Evolutionary conservation across 2,797 vertebrate species (phyloP), one percentile per base, ranked within the genome.

Genomic region (Netta rufina): DNA sequence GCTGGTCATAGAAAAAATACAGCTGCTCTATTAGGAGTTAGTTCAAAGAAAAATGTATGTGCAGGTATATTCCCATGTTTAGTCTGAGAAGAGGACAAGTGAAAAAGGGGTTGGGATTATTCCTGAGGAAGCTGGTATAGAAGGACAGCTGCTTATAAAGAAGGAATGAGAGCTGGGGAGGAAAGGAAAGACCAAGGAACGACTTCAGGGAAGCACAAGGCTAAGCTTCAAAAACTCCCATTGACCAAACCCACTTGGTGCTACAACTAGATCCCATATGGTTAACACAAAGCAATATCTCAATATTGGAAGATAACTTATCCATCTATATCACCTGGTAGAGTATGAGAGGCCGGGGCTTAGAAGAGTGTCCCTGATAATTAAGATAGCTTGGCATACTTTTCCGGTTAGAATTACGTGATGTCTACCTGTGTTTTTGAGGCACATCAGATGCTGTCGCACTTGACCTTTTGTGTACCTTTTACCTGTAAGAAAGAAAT

Each of bases 211-310:
- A 83, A 73, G 5, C 10, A 6, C 1, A 2, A 17, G 64, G 28
- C 0, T 8, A 32, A 65, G 16, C 73, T 87, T 90, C 43, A 80
- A 80, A 77, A 71, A 13, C 43, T 21, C 38, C 41, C 15, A 75
- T 0, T 43, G 33, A 6, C 17, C 51, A 41, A 91, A 60, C 12
- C 5, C 17, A 32, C 9, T 6, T 1, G 3, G 18, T 60, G 43
- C 13, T 60, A 53, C 24, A 18, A 1, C 51, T 67, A 66, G 11
- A 30, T 77, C 36, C 4, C 49, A 53, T 30, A 10, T 4, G 32
- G 25, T 53, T 81, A 78, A 38, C 54, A 22, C 24, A 66, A 79
- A 78, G 11, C 22, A 22, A 58, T 67, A 10, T 56, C 75, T 14
- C 1, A 0, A 6, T 56, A 41, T n/a, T 18, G 66, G 32, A 21